Percentiles rank a stretch among this genome's conserved stretches.
Conservation (phyloP, 2,888 invertebrate species). For the Pyralis farinalis region DNA sequence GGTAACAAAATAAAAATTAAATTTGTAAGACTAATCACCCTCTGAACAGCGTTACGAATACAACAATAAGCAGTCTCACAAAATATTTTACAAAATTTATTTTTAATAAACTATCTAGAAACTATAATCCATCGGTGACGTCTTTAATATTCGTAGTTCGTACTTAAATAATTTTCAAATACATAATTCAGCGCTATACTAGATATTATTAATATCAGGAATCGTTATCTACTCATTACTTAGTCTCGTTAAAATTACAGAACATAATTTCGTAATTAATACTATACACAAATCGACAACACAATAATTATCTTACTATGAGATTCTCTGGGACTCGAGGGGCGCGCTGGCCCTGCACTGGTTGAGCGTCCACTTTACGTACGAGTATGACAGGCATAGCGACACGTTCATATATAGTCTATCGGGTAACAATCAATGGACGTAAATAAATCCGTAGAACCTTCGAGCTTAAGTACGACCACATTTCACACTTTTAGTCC, state of each 20-base stretch:
- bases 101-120: constrained; percentile 76
- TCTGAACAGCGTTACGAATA: constrained; percentile 73
- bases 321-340: constrained; percentile 77
- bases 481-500: constrained; percentile 62
- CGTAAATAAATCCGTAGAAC: constrained; percentile 47
- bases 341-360: constrained; percentile 46
- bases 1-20: constrained; percentile 78
- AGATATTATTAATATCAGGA: constrained; percentile 78
- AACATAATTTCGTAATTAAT: constrained; percentile 77
- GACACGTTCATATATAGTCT: constrained; percentile 45
- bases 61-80: constrained; percentile 82
- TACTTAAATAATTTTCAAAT: constrained; percentile 72
- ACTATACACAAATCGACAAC: constrained; percentile 81
- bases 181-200: constrained; percentile 73
- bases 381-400: constrained; percentile 53
- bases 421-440: constrained; percentile 51
- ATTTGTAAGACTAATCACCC: constrained; percentile 67
- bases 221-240: constrained; percentile 77
- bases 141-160: constrained; percentile 66
- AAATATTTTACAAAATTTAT: constrained; percentile 75
- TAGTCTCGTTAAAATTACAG: constrained; percentile 78
- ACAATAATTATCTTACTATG: constrained; percentile 69
- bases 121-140: constrained; percentile 72
- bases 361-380: constrained; percentile 64
- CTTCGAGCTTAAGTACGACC: constrained; percentile 56